phyloP scores from a whole-genome alignment of 92 coral and sea anemone species.

The Zoanthus sociatus region DNA sequence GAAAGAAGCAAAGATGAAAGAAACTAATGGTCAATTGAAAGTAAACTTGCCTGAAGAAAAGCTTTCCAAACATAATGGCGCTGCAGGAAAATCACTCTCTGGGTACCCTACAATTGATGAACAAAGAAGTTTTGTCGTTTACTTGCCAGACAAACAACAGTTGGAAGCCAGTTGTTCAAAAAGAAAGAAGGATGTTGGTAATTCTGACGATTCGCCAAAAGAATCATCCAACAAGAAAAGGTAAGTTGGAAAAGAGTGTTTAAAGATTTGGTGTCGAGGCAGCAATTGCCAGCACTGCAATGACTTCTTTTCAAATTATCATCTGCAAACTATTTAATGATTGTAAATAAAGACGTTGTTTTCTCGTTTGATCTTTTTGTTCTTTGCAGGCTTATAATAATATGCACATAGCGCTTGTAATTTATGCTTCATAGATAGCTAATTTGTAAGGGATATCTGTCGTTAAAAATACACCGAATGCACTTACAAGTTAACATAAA shows the following conservation, averaged over 20 bases:
- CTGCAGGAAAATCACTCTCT: constrained; percentile 5
- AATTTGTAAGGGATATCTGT: background rate
- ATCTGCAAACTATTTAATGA: background rate
- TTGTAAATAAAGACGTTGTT: background rate
- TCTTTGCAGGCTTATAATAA: background rate
- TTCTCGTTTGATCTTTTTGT: background rate
- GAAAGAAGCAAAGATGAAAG: constrained; percentile 38
- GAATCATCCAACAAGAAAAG: constrained; percentile 22
- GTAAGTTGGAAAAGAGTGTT: background rate
- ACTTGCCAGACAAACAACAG: constrained; percentile 58
- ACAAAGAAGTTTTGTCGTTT: constrained; percentile 81
- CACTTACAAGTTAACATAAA: background rate
- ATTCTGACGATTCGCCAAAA: constrained; percentile 47
- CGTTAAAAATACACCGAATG: background rate
- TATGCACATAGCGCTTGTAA: background rate
- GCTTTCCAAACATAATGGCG: constrained; percentile 16
- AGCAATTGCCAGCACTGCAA: background rate
- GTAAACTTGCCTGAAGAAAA: constrained; percentile 30
- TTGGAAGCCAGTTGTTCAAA: constrained; percentile 41
- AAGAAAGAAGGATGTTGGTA: constrained; percentile 55
- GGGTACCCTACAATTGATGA: constrained; percentile 69
- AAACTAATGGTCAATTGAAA: background rate
- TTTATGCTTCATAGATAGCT: background rate
- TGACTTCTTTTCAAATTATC: background rate
- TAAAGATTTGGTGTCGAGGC: background rate